Percentiles rank a stretch among this genome's conserved stretches.
phyloP scores from a whole-genome alignment of 1,140 invertebrate genomes.

The Diplogasteroides magnus region DNA sequence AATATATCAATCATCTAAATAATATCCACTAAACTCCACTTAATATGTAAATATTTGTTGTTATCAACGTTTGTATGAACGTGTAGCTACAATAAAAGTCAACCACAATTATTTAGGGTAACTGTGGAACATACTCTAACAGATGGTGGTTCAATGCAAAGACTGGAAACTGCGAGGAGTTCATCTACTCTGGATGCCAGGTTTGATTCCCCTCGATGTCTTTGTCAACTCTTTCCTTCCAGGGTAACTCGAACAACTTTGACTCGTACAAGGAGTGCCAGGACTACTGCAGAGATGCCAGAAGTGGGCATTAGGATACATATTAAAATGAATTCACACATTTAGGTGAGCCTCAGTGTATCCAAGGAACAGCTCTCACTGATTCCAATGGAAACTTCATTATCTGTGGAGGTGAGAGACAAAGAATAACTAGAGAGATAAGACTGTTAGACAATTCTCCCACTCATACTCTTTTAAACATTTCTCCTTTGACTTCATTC shows the following conservation, averaged over 20 bases:
- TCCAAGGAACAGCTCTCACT: slow-evolving; percentile 52
- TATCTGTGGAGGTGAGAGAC: slow-evolving; percentile 52
- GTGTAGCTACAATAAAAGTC: no score
- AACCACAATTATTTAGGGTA: no score
- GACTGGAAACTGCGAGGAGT: slow-evolving; percentile 55
- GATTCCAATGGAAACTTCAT: slow-evolving; percentile 56
- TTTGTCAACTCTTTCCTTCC: slow-evolving; percentile 23
- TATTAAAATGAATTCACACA: background rate
- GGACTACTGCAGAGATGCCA: slow-evolving; percentile 52
- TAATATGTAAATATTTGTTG: no score
- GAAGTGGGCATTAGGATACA: slow-evolving; percentile 31
- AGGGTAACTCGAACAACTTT: slow-evolving; percentile 40
- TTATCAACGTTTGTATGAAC: no score
- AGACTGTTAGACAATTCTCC: no score
- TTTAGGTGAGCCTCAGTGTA: slow-evolving; percentile 44
- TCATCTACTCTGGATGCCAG: slow-evolving; percentile 55
- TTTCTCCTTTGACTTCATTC: no score
- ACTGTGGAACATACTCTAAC: slow-evolving; percentile 52
- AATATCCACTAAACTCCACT: no score
- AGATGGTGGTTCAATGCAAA: slow-evolving; percentile 56
- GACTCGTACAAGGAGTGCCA: slow-evolving; percentile 54
- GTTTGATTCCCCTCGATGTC: slow-evolving; percentile 12
- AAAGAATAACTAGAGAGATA: no score
- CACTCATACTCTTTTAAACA: no score
- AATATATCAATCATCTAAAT: no score